Conservation (phyloP, 1,140 invertebrate genomes). For the Zophobas atratus region DNA sequence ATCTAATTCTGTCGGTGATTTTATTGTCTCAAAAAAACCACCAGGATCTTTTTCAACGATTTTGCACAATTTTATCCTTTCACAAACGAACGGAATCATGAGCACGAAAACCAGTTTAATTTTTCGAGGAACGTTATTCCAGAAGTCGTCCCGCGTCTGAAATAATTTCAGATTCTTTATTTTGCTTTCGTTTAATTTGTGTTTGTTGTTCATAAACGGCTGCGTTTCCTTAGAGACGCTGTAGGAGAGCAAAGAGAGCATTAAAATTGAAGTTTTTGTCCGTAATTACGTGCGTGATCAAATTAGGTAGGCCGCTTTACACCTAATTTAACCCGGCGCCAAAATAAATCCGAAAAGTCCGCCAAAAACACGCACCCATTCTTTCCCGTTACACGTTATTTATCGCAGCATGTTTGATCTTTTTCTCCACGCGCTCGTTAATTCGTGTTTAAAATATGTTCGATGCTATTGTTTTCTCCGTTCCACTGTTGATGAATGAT, state of each 20-base stretch:
- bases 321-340: slow-evolving; percentile 1
- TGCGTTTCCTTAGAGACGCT: neutral
- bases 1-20: too few species aligned
- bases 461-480: slow-evolving; percentile 16
- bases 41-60: too few species aligned
- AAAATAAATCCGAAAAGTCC: slow-evolving; percentile 10
- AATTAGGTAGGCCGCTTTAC: neutral
- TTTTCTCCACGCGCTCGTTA: slow-evolving; percentile 3
- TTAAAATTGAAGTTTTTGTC: neutral
- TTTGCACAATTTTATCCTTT: too few species aligned
- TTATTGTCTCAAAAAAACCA: too few species aligned
- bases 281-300: slow-evolving; percentile 1
- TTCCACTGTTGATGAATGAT: slow-evolving; percentile 33
- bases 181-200: slow-evolving; percentile 1
- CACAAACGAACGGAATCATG: too few species aligned
- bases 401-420: slow-evolving; percentile 27
- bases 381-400: slow-evolving; percentile 24
- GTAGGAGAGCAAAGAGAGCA: neutral
- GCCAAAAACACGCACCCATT: slow-evolving; percentile 27
- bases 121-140: too few species aligned
- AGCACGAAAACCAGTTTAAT: too few species aligned
- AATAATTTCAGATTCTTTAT: neutral
- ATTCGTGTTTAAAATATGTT: slow-evolving; percentile 24
- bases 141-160: too few species aligned
- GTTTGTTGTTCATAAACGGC: neutral